Evolutionary conservation across 2,113 vertebrate species (phyloP).

Genomic region (Apaloderma vittatum): DNA sequence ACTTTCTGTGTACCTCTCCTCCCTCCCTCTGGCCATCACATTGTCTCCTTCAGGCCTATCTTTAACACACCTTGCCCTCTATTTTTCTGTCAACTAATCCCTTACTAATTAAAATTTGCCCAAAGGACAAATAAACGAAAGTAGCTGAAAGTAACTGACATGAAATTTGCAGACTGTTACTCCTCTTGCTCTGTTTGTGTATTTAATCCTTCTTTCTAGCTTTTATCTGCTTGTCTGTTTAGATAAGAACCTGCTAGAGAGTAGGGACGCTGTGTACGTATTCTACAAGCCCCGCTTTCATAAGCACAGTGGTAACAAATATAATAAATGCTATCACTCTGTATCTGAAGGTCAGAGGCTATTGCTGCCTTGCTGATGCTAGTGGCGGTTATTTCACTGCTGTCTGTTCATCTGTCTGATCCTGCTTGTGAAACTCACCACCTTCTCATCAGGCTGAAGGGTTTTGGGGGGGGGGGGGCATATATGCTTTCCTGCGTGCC

Average conservation of each 20-base stretch:
- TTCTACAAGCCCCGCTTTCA: neutral
- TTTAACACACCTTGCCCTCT: neutral
- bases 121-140: neutral
- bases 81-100: neutral
- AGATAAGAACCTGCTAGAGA: neutral
- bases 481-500: neutral
- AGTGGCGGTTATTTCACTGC: neutral
- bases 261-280: neutral
- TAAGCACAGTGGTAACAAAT: neutral
- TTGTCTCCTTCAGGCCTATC: neutral
- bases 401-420: neutral
- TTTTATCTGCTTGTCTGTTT: conserved; percentile 23
- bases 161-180: neutral
- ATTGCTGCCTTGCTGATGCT: neutral
- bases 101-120: conserved; percentile 31
- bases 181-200: neutral
- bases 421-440: neutral
- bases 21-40: neutral
- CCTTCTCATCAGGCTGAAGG: neutral
- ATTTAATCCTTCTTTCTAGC: neutral
- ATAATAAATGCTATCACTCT: neutral
- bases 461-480: rapidly evolving
- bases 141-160: neutral
- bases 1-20: neutral
- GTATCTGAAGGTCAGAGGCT: neutral